These are phyloP conservation scores for Ooceraea biroi DNA, from an alignment of 1,140 invertebrate species.

Conservation along the genomic window DNA sequence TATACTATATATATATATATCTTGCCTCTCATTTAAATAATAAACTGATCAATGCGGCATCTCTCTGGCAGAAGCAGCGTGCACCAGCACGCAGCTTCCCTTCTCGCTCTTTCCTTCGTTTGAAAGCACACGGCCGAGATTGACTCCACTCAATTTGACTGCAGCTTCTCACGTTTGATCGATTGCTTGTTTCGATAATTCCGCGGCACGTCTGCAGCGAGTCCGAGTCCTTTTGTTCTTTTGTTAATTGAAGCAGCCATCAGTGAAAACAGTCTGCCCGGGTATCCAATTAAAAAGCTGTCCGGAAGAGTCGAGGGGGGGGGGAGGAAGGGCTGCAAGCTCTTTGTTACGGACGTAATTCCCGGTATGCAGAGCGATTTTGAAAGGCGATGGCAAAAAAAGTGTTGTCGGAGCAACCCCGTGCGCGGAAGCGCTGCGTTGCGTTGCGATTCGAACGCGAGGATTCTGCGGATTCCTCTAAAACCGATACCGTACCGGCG, in stretches of 20 bases:
- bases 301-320: conserved; percentile 23
- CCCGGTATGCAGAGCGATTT: conserved; percentile 26
- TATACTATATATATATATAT: no score
- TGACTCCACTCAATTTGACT: conserved; percentile 14
- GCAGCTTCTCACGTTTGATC: neutral
- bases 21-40: no score
- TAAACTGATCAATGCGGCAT: no score
- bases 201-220: neutral
- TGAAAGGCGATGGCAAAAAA: neutral
- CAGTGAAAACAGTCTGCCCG: neutral
- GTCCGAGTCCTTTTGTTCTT: conserved; percentile 16
- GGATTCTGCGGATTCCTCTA: neutral
- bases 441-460: conserved; percentile 26
- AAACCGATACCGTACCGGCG: neutral
- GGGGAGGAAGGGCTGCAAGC: no score
- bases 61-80: no score
- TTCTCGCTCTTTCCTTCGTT: neutral
- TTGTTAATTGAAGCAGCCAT: conserved; percentile 16
- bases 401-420: conserved; percentile 22
- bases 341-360: conserved; percentile 32
- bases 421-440: neutral
- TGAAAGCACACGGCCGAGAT: neutral
- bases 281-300: conserved; percentile 51
- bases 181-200: conserved; percentile 31
- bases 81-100: no score